Conservation (phyloP, 2,113 vertebrate species). For the Ceratotherium simum region DNA sequence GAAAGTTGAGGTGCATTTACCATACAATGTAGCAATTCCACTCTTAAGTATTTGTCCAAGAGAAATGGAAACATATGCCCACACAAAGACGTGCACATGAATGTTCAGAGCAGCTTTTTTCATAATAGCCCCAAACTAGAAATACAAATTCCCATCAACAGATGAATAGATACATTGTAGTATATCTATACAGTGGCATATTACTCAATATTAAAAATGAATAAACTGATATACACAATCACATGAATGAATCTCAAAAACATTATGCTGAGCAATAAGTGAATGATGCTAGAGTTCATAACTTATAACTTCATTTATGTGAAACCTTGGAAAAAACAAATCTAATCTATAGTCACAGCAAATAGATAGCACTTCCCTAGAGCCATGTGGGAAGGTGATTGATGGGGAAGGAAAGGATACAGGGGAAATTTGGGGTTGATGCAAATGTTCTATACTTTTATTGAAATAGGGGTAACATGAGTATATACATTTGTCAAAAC, state of each 20-base stretch:
- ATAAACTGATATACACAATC: not conserved
- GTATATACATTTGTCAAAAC: conserved; percentile 34
- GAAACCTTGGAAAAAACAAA: not conserved
- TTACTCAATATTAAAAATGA: not conserved
- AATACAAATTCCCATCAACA: not conserved
- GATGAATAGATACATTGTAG: not conserved
- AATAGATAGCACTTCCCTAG: not conserved
- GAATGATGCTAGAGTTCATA: not conserved
- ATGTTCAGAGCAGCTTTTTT: not conserved
- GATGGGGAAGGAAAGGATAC: not conserved
- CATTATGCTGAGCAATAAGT: not conserved
- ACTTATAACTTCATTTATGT: not conserved
- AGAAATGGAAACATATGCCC: not conserved
- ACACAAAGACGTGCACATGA: not conserved
- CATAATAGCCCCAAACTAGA: not conserved
- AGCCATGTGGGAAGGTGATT: not conserved
- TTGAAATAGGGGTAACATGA: not conserved
- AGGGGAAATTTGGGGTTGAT: not conserved
- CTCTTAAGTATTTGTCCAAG: not conserved
- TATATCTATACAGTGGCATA: not conserved
- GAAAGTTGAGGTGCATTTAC: not conserved
- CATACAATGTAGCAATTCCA: not conserved
- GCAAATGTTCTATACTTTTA: not conserved
- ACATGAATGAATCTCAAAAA: not conserved
- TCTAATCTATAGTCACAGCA: not conserved